These are phyloP conservation scores for Gobio gobio DNA, from an alignment of 2,113 vertebrate species.

Conservation along the genomic window DNA sequence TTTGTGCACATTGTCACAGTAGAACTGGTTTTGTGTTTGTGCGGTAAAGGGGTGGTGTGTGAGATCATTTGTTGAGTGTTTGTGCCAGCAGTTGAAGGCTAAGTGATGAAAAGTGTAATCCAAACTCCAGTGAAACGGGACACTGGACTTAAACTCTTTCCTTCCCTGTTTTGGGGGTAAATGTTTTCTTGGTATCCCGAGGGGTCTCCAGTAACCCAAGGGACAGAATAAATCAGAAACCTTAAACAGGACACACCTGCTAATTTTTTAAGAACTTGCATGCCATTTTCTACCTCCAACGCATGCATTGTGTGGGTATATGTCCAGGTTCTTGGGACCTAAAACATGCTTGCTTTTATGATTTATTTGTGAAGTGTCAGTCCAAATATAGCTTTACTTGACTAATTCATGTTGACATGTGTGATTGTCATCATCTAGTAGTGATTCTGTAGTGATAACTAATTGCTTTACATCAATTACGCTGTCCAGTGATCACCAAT, in stretches of 20 bases:
- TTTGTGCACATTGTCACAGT: constrained; percentile 20
- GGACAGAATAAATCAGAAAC: constrained; percentile 75
- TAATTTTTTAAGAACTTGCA: constrained; percentile 71
- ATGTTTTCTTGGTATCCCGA: constrained; percentile 74
- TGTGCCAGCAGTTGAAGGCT: constrained; percentile 51
- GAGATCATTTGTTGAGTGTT: constrained; percentile 35
- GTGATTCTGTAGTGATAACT: not conserved
- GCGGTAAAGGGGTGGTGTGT: constrained; percentile 16
- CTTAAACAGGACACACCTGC: constrained; percentile 55
- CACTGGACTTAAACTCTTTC: constrained; percentile 62
- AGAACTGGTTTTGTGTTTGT: constrained; percentile 3
- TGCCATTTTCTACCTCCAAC: constrained; percentile 23
- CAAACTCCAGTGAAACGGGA: constrained; percentile 70
- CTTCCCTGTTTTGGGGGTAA: constrained; percentile 75
- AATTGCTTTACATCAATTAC: not conserved
- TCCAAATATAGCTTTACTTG: constrained; percentile 12
- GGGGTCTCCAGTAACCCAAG: constrained; percentile 65
- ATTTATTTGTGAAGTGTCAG: constrained; percentile 10
- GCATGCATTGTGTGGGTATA: not conserved
- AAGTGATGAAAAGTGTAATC: constrained; percentile 76
- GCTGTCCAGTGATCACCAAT: not conserved
- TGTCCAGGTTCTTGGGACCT: not conserved
- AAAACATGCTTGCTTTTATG: not conserved
- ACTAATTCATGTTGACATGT: not conserved
- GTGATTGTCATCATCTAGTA: not conserved